These are phyloP conservation scores for Helicoverpa zea DNA, from an alignment of 1,140 invertebrate species.

Conservation along the genomic window DNA sequence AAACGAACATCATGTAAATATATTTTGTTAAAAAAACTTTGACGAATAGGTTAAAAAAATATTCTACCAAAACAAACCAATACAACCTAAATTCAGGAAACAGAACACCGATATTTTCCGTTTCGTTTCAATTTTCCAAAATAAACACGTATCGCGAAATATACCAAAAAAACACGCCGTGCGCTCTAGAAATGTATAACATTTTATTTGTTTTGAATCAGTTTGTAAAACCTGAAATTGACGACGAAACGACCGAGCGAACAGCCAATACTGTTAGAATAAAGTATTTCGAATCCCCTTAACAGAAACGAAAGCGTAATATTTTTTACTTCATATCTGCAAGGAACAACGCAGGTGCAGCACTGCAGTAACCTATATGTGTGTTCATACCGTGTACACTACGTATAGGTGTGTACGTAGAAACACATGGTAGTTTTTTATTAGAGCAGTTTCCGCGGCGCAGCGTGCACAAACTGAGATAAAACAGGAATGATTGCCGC, in stretches of 20 bases:
- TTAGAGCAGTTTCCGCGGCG: slow-evolving; percentile 79
- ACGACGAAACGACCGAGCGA: not conserved
- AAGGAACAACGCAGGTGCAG: slow-evolving; percentile 51
- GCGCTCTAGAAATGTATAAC: not conserved
- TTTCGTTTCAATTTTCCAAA: not conserved
- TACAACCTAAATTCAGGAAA: not conserved
- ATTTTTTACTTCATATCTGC: slow-evolving; percentile 45
- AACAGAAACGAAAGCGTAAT: slow-evolving; percentile 39
- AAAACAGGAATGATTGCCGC: slow-evolving; percentile 84
- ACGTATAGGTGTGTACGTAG: slow-evolving; percentile 52
- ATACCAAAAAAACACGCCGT: not conserved
- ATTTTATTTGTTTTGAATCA: not conserved
- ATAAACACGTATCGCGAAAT: not conserved
- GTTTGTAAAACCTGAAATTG: slow-evolving; percentile 1
- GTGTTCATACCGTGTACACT: slow-evolving; percentile 43
- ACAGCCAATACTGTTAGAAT: not conserved
- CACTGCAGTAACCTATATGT: slow-evolving; percentile 48
- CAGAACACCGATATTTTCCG: no score
- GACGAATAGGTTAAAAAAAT: no score
- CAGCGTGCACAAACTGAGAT: slow-evolving; percentile 82
- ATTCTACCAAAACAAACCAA: not conserved
- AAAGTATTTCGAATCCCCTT: slow-evolving; percentile 17
- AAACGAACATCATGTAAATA: no score
- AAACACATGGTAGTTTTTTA: slow-evolving; percentile 80
- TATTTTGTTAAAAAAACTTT: no score